Conservation (phyloP, 2,888 invertebrate species). For the Drosophila mayaguana region DNA sequence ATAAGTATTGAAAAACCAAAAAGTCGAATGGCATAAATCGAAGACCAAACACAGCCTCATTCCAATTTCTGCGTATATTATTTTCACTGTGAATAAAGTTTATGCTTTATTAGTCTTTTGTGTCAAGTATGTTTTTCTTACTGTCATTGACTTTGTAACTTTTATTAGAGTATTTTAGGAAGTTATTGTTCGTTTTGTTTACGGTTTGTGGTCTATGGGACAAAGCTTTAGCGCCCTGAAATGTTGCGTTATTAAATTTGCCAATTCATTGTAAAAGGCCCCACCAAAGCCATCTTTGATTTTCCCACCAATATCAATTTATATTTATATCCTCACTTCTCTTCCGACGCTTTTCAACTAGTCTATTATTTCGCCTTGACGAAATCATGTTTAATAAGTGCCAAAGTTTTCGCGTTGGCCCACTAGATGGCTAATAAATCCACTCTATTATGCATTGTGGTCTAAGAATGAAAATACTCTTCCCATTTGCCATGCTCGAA, state of each 20-base stretch:
- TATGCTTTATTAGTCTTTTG: too few relatives aligned
- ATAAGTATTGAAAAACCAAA: too few relatives aligned
- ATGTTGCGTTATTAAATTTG: slow-evolving; percentile 8
- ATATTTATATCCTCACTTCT: not conserved
- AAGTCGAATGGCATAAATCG: too few relatives aligned
- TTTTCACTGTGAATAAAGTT: too few relatives aligned
- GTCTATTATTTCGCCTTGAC: slow-evolving; percentile 26
- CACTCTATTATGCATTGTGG: slow-evolving; percentile 37
- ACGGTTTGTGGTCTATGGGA: too few relatives aligned
- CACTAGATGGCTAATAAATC: slow-evolving; percentile 14
- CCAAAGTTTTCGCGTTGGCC: slow-evolving; percentile 29
- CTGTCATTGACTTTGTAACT: too few relatives aligned
- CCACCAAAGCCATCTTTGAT: slow-evolving; percentile 23
- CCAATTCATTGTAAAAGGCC: not conserved
- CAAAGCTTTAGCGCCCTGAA: not conserved
- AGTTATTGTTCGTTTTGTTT: too few relatives aligned
- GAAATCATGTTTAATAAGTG: slow-evolving; percentile 35
- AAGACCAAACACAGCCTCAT: too few relatives aligned
- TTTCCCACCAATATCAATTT: slow-evolving; percentile 13
- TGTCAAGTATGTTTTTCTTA: too few relatives aligned
- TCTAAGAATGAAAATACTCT: slow-evolving; percentile 47
- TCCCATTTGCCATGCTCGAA: slow-evolving; percentile 35
- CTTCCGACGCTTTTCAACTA: not conserved
- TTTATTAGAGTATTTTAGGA: too few relatives aligned
- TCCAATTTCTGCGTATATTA: too few relatives aligned